Evolutionary conservation across 1,140 invertebrate genomes (phyloP), one percentile per base, ranked within the genome.

Genomic region (Drosophila rufa): DNA sequence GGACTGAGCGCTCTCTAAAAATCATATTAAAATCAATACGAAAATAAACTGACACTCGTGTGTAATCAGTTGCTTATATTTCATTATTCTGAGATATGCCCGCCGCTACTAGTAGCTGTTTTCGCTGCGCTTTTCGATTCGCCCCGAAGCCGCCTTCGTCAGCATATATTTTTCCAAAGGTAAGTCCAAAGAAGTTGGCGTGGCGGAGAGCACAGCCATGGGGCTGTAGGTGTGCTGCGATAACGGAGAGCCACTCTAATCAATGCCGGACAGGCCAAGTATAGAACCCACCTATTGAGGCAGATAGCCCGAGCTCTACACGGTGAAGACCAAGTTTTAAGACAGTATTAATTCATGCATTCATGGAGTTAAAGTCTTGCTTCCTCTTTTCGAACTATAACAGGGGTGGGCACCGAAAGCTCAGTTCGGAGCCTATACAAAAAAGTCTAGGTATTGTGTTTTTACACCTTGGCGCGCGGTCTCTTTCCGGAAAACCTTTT

Each of bases 1-100:
- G 42, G 67, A 84, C 82, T 84, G 78, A 85, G 62, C 14, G 36
- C 19, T 48, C 68, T 59, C 59, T 57, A 61, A 73, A 77, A 58
- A 40, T 53, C 47, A 78, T 81, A 75, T 74, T 75, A 58, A 85
- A 81, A 80, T 75, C 51, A 67, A 76, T 58, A 58, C 53, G 40
- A 70, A 77, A 67, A 87, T 66, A 86, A 76, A 69, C 70, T 69
- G 62, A 56, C 46, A 82, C 77, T 80, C 76, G 82, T 66, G 82
- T 70, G 85, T 90, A 87, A 89, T 89, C 80, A 80, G 71, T 73
- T 51, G 66, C 80, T 66, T 83, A 56, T 83, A 74, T 80, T 87
- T 87, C 70, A 80, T 82, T 86, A 62, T 64, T 71, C 58, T 43
- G 62, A 85, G 77, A 85, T 77, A 85, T 78, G 71, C 27, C 30